Percentiles rank a stretch among this genome's conserved stretches.
These are phyloP conservation scores for Melanotaenia pygmaea DNA, from an alignment of 2,797 vertebrate genomes.

Conservation along the genomic window DNA sequence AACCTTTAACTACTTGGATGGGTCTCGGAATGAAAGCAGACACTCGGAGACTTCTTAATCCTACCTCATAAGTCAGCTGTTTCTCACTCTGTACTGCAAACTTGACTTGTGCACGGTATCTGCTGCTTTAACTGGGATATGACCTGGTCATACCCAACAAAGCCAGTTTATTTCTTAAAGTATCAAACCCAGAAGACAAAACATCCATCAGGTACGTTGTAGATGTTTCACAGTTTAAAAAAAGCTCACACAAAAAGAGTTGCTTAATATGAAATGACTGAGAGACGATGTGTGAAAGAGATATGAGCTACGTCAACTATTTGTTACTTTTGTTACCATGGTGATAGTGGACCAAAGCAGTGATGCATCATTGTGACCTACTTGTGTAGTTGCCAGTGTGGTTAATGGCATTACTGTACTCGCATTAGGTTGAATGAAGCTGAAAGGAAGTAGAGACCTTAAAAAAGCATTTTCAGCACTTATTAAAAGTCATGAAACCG, in stretches of 20 bases:
- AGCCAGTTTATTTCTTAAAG: neutral
- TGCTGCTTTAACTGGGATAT: conserved; percentile 23
- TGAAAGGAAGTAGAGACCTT: neutral
- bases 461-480: conserved; percentile 22
- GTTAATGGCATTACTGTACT: conserved; percentile 30
- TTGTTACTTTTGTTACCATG: conserved; percentile 61
- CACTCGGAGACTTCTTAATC: conserved; percentile 23
- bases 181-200: neutral
- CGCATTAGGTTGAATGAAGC: neutral
- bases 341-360: conserved; percentile 33
- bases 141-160: conserved; percentile 14
- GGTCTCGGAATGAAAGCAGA: conserved; percentile 40
- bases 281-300: conserved; percentile 12
- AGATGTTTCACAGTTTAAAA: neutral
- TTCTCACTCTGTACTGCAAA: conserved; percentile 49
- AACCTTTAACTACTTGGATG: conserved; percentile 34
- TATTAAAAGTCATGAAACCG: neutral
- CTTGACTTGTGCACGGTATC: neutral
- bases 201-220: neutral
- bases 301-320: conserved; percentile 39
- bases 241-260: neutral
- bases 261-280: conserved; percentile 15
- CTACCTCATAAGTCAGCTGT: conserved; percentile 44
- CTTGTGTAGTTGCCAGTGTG: conserved; percentile 52
- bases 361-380: conserved; percentile 51